Conservation (phyloP, 2,888 invertebrate species). For the Drosophila nigricruria region DNA sequence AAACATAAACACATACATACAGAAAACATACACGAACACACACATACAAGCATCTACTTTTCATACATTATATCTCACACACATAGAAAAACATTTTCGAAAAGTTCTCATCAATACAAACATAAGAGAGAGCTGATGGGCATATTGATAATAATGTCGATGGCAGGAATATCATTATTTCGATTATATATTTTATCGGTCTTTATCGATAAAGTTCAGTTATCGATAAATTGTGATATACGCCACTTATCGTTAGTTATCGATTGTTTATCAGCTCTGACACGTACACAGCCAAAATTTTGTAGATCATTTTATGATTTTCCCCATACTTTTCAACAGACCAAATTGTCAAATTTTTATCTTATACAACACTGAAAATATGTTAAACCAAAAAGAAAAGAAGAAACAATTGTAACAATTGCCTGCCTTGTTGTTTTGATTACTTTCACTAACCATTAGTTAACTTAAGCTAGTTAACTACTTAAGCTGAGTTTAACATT, state of each 20-base stretch:
- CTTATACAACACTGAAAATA: constrained; percentile 4
- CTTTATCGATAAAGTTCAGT: not conserved
- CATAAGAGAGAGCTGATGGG: constrained; percentile 24
- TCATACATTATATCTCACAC: constrained; percentile 22
- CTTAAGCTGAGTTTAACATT: constrained; percentile 17
- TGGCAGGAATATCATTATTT: not conserved
- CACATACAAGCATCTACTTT: constrained; percentile 20
- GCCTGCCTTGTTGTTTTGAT: constrained; percentile 41
- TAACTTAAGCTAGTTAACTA: constrained; percentile 13
- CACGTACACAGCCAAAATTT: constrained; percentile 13
- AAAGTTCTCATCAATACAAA: constrained; percentile 2
- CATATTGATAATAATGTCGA: not conserved
- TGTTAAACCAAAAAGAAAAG: not conserved
- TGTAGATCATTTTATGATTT: constrained; percentile 2
- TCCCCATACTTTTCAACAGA: constrained; percentile 7
- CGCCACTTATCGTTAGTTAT: constrained; percentile 5
- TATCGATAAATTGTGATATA: not conserved
- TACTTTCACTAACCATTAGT: constrained; percentile 36
- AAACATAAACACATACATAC: constrained; percentile 30
- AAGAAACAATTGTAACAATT: constrained; percentile 11
- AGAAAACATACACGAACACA: constrained; percentile 31
- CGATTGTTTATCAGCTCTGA: constrained; percentile 24
- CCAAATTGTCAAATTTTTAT: constrained; percentile 4
- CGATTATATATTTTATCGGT: not conserved
- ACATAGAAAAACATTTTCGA: constrained; percentile 13